A percentile compares a stretch with the other conserved stretches of the same genome.
These are phyloP conservation scores for Melanostoma mellinum DNA, from an alignment of 2,888 invertebrate species.

Conservation along the genomic window DNA sequence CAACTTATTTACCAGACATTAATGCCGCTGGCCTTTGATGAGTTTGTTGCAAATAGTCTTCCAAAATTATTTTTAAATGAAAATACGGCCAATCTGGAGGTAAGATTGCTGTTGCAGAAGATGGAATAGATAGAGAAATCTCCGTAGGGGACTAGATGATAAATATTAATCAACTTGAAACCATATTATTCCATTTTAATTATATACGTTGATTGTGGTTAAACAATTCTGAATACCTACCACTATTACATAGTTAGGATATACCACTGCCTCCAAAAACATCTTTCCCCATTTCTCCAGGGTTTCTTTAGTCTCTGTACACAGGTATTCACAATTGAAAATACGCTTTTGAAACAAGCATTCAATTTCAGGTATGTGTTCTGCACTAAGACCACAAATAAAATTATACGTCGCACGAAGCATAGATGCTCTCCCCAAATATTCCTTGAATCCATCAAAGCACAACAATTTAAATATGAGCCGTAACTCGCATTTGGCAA, in stretches of 20 bases:
- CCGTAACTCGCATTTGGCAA: conserved; percentile 85
- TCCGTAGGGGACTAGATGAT: conserved; percentile 78
- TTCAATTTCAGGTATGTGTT: conserved; percentile 84
- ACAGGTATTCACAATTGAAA: conserved; percentile 85
- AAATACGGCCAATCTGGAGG: conserved; percentile 92
- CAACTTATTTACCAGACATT: conserved; percentile 54
- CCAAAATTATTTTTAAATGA: conserved; percentile 83
- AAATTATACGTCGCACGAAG: conserved; percentile 84
- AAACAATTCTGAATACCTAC: conserved; percentile 76
- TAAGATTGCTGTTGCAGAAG: conserved; percentile 86
- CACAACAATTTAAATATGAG: conserved; percentile 80
- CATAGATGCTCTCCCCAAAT: conserved; percentile 76
- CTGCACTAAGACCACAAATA: conserved; percentile 84
- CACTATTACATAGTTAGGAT: conserved; percentile 81
- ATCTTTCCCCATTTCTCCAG: conserved; percentile 83
- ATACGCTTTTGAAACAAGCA: conserved; percentile 84
- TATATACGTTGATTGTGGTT: not conserved
- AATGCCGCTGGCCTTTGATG: conserved; percentile 75
- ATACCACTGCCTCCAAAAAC: conserved; percentile 82
- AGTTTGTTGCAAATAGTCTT: conserved; percentile 78
- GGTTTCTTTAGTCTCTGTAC: conserved; percentile 83
- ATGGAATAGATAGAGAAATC: conserved; percentile 82
- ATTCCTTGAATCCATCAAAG: conserved; percentile 77
- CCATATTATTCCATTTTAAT: too few relatives aligned
- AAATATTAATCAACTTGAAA: not conserved